A percentile compares a stretch with the other conserved stretches of the same genome.
Conservation (phyloP, 2,888 invertebrate species). For the Biston stratarius region DNA sequence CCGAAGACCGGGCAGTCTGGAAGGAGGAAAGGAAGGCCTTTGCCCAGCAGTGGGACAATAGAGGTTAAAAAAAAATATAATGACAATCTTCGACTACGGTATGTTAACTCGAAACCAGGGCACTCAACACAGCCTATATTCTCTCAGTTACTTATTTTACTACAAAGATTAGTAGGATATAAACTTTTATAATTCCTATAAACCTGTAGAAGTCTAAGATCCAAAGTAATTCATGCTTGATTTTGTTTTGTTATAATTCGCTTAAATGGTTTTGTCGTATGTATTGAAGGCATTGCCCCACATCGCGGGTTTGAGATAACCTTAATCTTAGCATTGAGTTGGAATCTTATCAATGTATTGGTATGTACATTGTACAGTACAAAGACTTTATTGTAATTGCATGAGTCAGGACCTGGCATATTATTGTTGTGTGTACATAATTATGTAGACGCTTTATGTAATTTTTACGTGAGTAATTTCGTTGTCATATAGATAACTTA, state of each 20-base stretch:
- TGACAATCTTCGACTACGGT: no score
- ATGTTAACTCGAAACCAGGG: no score
- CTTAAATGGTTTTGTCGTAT: background rate
- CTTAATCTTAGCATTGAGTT: conserved; percentile 22
- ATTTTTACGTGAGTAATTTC: background rate
- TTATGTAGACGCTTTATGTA: background rate
- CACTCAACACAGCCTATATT: no score
- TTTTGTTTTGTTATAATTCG: background rate
- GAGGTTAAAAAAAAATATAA: no score
- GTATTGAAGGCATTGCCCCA: conserved; percentile 6
- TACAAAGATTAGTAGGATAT: no score
- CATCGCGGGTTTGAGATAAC: conserved; percentile 3
- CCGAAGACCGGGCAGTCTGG: no score
- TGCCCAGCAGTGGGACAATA: no score
- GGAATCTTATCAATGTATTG: conserved; percentile 18
- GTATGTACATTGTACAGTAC: conserved; percentile 4
- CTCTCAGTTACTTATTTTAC: no score
- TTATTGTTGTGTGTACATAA: background rate
- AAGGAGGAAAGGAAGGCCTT: no score
- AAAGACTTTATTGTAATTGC: conserved; percentile 6
- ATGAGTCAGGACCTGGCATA: conserved; percentile 6
- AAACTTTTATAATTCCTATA: no score
- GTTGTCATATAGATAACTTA: background rate
- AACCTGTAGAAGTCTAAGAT: no score
- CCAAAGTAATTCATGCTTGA: no score